phyloP scores from a whole-genome alignment of 2,797 vertebrate genomes.

The Podargus strigoides region DNA sequence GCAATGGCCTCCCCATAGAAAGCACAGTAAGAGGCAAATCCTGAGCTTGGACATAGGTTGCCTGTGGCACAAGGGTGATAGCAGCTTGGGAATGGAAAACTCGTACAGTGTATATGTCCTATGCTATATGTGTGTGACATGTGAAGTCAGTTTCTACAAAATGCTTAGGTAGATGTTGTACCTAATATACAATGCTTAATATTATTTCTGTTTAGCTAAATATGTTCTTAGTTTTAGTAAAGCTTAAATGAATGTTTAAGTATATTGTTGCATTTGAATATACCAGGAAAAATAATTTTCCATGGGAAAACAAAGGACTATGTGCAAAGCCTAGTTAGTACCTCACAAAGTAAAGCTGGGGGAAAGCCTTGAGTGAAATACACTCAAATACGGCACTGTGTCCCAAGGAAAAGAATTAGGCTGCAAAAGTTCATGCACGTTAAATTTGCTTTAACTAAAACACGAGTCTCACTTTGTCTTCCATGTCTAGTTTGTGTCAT shows the following conservation, averaged over 20 bases:
- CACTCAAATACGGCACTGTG: not conserved
- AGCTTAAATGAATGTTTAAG: not conserved
- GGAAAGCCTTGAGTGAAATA: not conserved
- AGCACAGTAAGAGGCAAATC: not conserved
- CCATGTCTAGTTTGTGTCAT: not conserved
- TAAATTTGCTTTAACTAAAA: not conserved
- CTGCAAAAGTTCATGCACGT: not conserved
- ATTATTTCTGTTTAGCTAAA: not conserved
- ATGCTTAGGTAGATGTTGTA: not conserved
- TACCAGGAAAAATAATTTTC: not conserved
- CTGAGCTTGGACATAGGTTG: not conserved
- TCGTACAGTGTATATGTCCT: rapidly evolving
- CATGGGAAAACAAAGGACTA: not conserved
- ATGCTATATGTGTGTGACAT: not conserved
- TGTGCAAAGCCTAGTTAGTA: not conserved
- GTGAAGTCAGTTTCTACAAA: not conserved
- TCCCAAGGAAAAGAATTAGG: not conserved
- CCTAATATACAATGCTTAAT: not conserved
- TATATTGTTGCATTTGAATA: not conserved
- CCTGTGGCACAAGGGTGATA: too few relatives aligned
- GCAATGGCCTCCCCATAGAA: not conserved
- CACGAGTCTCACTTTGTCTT: not conserved
- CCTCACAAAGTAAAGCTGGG: not conserved
- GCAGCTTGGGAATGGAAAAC: not conserved
- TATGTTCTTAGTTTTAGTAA: not conserved